Evolutionary conservation across 2,113 vertebrate genomes (phyloP).

Genomic region (Saguinus midas): DNA sequence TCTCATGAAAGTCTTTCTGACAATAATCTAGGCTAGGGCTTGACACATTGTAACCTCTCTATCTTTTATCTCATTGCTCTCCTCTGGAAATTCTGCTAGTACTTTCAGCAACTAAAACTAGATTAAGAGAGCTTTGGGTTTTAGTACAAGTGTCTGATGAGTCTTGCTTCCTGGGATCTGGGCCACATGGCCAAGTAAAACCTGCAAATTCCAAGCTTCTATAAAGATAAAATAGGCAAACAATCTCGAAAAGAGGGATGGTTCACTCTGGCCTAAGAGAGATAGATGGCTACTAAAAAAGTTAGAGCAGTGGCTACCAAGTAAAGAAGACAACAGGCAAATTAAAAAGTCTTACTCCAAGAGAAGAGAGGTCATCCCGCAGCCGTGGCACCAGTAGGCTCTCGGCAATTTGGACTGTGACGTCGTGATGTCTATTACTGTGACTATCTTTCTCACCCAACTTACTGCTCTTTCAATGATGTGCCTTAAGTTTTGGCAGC

Average conservation of each 20-base stretch:
- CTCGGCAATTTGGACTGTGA: background rate
- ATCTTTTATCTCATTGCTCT: background rate
- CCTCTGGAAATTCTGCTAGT: background rate
- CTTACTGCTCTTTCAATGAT: background rate
- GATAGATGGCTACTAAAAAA: background rate
- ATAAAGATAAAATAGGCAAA: background rate
- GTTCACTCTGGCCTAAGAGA: background rate
- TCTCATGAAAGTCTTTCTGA: background rate
- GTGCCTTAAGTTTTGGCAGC: background rate
- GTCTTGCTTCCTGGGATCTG: background rate
- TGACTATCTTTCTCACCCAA: background rate
- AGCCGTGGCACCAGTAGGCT: background rate
- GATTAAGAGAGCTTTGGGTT: background rate
- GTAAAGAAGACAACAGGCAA: background rate
- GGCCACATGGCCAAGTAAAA: background rate
- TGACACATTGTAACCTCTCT: background rate
- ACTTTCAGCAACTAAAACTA: background rate
- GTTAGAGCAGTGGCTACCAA: background rate
- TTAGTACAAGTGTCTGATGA: background rate
- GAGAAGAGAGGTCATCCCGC: background rate
- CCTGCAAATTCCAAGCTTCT: constrained; percentile 18
- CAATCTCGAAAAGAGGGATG: background rate
- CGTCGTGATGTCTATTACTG: background rate
- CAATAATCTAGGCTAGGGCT: background rate
- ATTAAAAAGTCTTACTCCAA: background rate